Evolutionary conservation across 2,113 vertebrate genomes (phyloP).

Genomic region (Myiagra hebetior): DNA sequence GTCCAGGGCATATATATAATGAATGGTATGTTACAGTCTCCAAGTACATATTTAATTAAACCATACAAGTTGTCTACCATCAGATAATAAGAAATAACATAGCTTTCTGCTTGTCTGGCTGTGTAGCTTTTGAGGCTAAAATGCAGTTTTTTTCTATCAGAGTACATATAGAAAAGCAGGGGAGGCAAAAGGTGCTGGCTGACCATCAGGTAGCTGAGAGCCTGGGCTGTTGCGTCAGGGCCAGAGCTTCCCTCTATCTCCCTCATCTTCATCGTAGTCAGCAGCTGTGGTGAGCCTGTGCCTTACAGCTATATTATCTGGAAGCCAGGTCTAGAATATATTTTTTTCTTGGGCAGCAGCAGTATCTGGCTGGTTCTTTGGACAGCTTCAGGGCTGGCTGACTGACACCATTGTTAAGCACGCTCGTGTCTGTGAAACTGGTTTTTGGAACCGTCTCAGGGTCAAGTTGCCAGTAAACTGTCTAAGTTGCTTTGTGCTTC

Average conservation of each 20-base stretch:
- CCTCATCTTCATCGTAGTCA: constrained; percentile 41
- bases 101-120: background rate
- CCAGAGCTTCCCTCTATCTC: constrained; percentile 3
- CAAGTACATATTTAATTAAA: background rate
- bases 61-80: background rate
- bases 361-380: constrained; percentile 53
- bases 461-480: constrained; percentile 65
- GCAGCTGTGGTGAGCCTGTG: constrained; percentile 57
- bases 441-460: constrained; percentile 34
- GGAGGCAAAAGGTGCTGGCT: background rate
- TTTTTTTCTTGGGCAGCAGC: constrained; percentile 31
- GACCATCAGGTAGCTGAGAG: constrained; percentile 37
- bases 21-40: background rate
- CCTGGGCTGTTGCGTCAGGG: constrained; percentile 10
- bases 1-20: background rate
- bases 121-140: background rate
- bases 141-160: background rate
- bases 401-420: constrained; percentile 56
- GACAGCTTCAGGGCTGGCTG: constrained; percentile 53
- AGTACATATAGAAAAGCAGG: background rate
- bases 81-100: background rate
- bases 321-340: constrained; percentile 50
- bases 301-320: constrained; percentile 73
- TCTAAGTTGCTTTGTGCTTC: constrained; percentile 37
- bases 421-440: constrained; percentile 40